Base-by-base conservation (phyloP, 2,113 vertebrate genomes). In the Microcebus tavaratra region DNA sequence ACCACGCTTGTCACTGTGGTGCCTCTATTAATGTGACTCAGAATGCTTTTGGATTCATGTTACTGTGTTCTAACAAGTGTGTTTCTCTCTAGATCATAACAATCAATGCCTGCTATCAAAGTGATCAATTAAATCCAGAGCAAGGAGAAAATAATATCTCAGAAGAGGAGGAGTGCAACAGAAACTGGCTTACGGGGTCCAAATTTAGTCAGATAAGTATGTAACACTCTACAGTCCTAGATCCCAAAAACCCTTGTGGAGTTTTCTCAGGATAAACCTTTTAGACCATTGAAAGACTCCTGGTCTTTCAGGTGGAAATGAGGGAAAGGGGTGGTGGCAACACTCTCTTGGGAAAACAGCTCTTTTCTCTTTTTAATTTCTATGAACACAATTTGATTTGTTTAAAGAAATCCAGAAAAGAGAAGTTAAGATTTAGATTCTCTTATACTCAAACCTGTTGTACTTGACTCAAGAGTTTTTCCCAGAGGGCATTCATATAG, bases 151-250 rank as follows among this genome's bases (percentile, higher is more conserved):
- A 94, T 53, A 96, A 29, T 85, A 31, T 91, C 95, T 97, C 97
- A 63, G 67, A 95, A 88, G 98, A 97, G 81, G 96, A 98, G 50
- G 94, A 97, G 45, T 45, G 63, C 23, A 97, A 91, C 92, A 98
- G 98, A 83, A 99, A 98, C 76, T 99, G 99, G 99, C 99, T 99
- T 25, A 98, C 99, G 0, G 99, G 99, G 73, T 98, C 99, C 97
- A 99, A 98, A 97, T 99, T 99, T 97, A 99, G 96, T 98, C 99
- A 99, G 96, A 98, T 99, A 96, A 99, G 99, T 99, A 99, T 96
- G 99, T 98, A 91, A 48, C 8, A 21, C 55, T 91, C 82, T 96
- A 23, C 10, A 76, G 15, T 42, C 12, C 63, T 61, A 29, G 29
- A 55, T 50, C 53, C 91, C 27, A 10, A 63, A n/a, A 53, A 13